Base-by-base conservation (phyloP, 2,888 invertebrate species). In the Pristionchus arcanus region DNA sequence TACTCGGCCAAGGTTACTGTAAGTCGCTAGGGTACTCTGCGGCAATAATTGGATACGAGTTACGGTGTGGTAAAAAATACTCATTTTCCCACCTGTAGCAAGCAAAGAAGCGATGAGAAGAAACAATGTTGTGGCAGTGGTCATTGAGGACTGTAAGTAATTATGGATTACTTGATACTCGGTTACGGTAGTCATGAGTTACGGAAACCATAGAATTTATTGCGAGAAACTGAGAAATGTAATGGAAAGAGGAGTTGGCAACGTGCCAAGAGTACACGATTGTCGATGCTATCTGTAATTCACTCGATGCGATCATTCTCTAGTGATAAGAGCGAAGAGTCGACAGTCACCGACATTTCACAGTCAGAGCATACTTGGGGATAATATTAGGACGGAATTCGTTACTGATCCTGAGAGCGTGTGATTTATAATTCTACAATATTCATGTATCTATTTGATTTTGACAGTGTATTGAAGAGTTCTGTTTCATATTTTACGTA, bases 1-100 rank as follows among this genome's bases (percentile, higher is more conserved):
- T 87, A 87, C 68, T 87, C 68, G 49, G 66, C 55, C 31, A 87
- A 16, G 42, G 31, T 31, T 42, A 87, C 84, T 59, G 59, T 42
- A 59, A 77, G 25, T 13, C 15, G 16, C 13, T 13, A n/a, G 13
- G 13, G 13, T 7, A n/a, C n/a, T n/a, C n/a, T n/a, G 28, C 42
- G 42, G 28, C 28, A 68, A 68, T 28, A 11, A 68, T n/a, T 5
- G 68, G 31, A 28, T 16, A 68, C n/a, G n/a, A n/a, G n/a, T 68
- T 13, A 25, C 13, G 68, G n/a, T 28, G 31, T 9, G 15, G 15
- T 16, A 5, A 11, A 71, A 71, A 71, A 71, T 16, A 5, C 25
- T 2, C 3, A 31, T 31, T 71, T 68, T 31, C 71, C 21, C 71
- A 71, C 71, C 71, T 34, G 71, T 34, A 11, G 25, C 31, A 31